phyloP scores from a whole-genome alignment of 2,113 vertebrate genomes.

The Chiloscyllium plagiosum region DNA sequence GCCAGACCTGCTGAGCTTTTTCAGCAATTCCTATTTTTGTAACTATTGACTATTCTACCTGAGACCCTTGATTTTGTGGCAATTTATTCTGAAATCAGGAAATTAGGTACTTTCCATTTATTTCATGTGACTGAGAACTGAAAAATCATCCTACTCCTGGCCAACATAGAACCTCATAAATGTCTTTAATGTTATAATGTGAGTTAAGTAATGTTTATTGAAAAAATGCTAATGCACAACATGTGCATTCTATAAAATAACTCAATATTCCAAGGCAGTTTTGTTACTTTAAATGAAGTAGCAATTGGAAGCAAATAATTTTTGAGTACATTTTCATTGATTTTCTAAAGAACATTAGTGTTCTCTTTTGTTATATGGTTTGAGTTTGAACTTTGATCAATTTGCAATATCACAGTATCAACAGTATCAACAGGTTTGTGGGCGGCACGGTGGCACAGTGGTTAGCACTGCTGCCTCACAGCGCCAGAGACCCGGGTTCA shows the following conservation, averaged over 20 bases:
- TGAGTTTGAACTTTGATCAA: background rate
- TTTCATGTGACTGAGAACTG: background rate
- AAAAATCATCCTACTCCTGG: background rate
- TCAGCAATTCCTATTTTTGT: too few species aligned
- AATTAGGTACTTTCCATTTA: background rate
- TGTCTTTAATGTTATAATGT: background rate
- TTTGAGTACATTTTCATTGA: background rate
- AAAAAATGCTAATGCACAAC: background rate
- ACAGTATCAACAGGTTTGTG: too few species aligned
- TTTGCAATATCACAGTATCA: background rate
- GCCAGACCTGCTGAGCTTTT: too few species aligned
- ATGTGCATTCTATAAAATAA: background rate
- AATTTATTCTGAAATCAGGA: background rate
- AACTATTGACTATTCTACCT: background rate
- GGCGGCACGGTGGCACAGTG: too few species aligned
- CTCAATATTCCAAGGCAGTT: background rate
- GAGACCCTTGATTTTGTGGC: background rate
- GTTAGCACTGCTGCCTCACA: too few species aligned
- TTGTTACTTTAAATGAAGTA: background rate
- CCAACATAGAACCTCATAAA: background rate
- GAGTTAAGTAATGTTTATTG: background rate
- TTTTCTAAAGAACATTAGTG: background rate
- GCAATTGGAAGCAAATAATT: background rate
- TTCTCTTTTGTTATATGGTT: background rate
- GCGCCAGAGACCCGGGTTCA: too few species aligned